A percentile compares a stretch with the other conserved stretches of the same genome.
These are phyloP conservation scores for Acinonyx jubatus DNA, from an alignment of 2,113 vertebrate species.

Conservation along the genomic window DNA sequence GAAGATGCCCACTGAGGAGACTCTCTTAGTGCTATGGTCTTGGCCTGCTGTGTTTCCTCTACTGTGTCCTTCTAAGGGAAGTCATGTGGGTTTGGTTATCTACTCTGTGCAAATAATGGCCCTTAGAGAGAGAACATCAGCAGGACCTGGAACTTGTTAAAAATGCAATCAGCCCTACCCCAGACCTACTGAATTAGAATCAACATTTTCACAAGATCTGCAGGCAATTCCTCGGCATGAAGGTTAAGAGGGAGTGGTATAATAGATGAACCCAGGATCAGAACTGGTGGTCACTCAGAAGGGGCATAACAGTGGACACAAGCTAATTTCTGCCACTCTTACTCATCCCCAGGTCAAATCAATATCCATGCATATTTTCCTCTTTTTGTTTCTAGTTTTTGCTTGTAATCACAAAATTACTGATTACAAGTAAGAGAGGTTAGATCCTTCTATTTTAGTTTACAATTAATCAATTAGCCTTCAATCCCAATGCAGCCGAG, in stretches of 20 bases:
- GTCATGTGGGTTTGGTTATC: background rate
- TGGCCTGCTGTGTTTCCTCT: background rate
- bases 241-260: background rate
- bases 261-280: background rate
- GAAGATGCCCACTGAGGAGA: background rate
- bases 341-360: background rate
- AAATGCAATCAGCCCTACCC: background rate
- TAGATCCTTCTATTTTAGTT: background rate
- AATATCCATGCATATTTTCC: background rate
- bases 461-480: background rate
- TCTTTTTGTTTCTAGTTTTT: background rate
- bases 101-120: background rate
- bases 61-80: background rate
- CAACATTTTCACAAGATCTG: background rate
- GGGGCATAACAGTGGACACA: background rate
- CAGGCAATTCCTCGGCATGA: background rate
- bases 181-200: background rate
- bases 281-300: background rate
- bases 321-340: background rate
- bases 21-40: fast-evolving
- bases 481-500: background rate
- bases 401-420: background rate
- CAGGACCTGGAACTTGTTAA: background rate
- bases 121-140: background rate
- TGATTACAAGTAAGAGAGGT: background rate